Evolutionary conservation across 1,140 invertebrate species (phyloP).

Genomic region (Lordiphosa stackelbergi): DNA sequence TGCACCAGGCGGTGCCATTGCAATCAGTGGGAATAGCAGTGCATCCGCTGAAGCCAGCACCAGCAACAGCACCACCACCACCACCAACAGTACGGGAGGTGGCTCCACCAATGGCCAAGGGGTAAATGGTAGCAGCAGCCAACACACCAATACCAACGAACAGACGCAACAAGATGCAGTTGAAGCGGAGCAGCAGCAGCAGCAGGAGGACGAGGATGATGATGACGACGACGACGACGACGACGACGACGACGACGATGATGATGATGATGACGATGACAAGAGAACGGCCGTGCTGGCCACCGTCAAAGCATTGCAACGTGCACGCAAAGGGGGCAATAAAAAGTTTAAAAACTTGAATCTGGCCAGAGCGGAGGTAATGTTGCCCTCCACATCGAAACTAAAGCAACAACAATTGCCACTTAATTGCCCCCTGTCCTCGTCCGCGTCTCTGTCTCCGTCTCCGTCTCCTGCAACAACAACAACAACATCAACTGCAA

Average conservation of each 20-base stretch:
- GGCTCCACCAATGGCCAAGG: slow-evolving; percentile 55
- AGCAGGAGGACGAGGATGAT: slow-evolving; percentile 18
- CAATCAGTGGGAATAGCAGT: slow-evolving; percentile 7
- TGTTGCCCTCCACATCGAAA: slow-evolving; percentile 72
- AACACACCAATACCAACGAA: slow-evolving; percentile 13
- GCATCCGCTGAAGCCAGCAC: slow-evolving; percentile 9
- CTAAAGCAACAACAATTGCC: slow-evolving; percentile 67
- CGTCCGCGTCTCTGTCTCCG: background rate
- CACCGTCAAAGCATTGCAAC: slow-evolving; percentile 41
- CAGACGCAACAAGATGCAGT: slow-evolving; percentile 35
- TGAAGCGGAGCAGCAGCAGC: slow-evolving; percentile 15
- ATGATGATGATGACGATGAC: slow-evolving; percentile 49
- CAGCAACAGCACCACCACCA: slow-evolving; percentile 10
- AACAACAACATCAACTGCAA: slow-evolving; percentile 14
- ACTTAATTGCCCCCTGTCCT: slow-evolving; percentile 51
- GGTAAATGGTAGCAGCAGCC: slow-evolving; percentile 51
- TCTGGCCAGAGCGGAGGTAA: slow-evolving; percentile 68
- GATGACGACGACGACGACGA: slow-evolving; percentile 8
- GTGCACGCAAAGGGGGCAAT: slow-evolving; percentile 59
- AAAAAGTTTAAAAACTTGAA: slow-evolving; percentile 76
- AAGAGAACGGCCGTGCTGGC: slow-evolving; percentile 15
- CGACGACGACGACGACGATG: slow-evolving; percentile 3
- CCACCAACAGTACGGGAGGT: slow-evolving; percentile 24
- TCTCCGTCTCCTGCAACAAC: slow-evolving; percentile 11
- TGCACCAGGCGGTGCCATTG: slow-evolving; percentile 48